Evolutionary conservation across 2,888 invertebrate genomes (phyloP).

Genomic region (Phortica okadai): DNA sequence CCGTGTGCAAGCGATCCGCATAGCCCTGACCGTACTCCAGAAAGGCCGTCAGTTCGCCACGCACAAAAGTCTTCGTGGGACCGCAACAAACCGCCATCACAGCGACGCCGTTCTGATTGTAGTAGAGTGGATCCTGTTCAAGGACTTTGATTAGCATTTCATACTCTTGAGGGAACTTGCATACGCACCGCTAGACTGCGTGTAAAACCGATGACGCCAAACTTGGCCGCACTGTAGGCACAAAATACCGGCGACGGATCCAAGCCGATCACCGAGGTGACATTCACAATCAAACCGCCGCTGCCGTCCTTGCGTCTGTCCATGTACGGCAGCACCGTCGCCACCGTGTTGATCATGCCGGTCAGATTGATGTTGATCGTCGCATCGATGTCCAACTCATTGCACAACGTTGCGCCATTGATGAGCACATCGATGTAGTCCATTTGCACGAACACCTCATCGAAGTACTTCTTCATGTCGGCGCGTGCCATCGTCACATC

Average conservation of each 20-base stretch:
- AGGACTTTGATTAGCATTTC: not conserved
- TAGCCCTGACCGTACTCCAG: conserved; percentile 60
- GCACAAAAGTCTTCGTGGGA: conserved; percentile 63
- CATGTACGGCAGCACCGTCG: conserved; percentile 75
- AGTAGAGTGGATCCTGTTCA: conserved; percentile 64
- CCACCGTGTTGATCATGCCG: conserved; percentile 66
- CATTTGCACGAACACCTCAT: conserved; percentile 66
- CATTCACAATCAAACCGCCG: conserved; percentile 75
- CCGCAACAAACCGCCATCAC: conserved; percentile 72
- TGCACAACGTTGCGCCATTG: conserved; percentile 63
- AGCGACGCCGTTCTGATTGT: conserved; percentile 61
- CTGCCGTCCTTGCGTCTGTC: conserved; percentile 73
- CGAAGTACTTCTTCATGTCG: conserved; percentile 66
- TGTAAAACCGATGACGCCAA: conserved; percentile 75
- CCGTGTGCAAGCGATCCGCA: conserved; percentile 56
- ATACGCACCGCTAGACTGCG: conserved; percentile 67
- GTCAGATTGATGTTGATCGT: conserved; percentile 63
- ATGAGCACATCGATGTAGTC: conserved; percentile 68
- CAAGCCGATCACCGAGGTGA: conserved; percentile 72
- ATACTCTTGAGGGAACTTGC: not conserved
- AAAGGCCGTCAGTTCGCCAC: conserved; percentile 56
- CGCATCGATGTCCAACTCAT: conserved; percentile 61
- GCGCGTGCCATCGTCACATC: conserved; percentile 64
- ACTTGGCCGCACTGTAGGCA: conserved; percentile 74
- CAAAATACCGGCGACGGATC: conserved; percentile 64